phyloP scores from a whole-genome alignment of 2,888 invertebrate species.

The Abrostola triplasia region DNA sequence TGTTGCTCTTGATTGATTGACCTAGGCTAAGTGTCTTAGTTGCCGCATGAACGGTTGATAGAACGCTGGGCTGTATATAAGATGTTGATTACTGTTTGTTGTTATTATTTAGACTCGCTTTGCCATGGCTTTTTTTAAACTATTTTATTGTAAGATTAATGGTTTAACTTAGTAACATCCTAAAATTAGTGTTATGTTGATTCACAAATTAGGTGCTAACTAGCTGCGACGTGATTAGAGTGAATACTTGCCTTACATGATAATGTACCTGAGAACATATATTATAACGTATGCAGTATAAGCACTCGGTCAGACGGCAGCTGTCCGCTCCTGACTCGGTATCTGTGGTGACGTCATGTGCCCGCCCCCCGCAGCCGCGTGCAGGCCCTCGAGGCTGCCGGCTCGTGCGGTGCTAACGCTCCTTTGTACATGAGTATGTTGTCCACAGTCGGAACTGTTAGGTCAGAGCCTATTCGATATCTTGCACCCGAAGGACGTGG shows the following conservation, averaged over 20 bases:
- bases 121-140: not conserved
- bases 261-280: not conserved
- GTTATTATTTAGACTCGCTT: not conserved
- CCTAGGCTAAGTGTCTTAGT: too few species aligned
- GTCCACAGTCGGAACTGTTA: conserved; percentile 92
- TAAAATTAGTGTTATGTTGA: not conserved
- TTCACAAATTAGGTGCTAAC: not conserved
- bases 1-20: too few species aligned
- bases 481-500: conserved; percentile 97
- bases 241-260: too few species aligned
- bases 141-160: not conserved
- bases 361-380: not conserved
- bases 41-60: too few species aligned
- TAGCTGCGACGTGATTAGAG: not conserved
- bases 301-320: not conserved
- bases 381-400: not conserved
- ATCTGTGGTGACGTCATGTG: not conserved
- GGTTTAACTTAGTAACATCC: not conserved
- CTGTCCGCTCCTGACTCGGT: not conserved
- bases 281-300: not conserved
- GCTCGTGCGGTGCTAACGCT: not conserved
- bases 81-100: not conserved
- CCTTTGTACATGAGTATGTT: conserved; percentile 8
- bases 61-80: too few species aligned
- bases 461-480: conserved; percentile 98